Evolutionary conservation across 2,797 vertebrate species (phyloP).

Genomic region (Epinephelus malabaricus): DNA sequence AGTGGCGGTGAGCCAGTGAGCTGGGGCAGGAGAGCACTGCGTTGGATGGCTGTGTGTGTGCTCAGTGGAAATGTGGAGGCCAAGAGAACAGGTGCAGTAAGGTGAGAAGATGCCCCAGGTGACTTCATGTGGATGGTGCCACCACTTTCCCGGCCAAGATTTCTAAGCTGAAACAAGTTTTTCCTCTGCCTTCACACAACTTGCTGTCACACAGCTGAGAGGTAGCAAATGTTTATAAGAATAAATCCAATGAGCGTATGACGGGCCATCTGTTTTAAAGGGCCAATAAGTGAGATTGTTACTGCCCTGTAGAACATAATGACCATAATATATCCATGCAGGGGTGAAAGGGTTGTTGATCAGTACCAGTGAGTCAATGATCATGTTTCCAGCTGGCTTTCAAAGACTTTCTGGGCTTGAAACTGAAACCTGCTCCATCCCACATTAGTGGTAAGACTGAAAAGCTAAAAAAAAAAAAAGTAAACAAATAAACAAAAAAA

Average conservation of each 20-base stretch:
- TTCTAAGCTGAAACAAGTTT: constrained; percentile 59
- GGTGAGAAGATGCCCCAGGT: constrained; percentile 71
- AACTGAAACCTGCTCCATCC: neutral
- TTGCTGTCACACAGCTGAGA: constrained; percentile 59
- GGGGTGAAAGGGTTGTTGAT: constrained; percentile 27
- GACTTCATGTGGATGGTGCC: constrained; percentile 55
- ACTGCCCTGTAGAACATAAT: constrained; percentile 42
- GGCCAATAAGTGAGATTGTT: constrained; percentile 41
- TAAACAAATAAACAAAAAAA: too few species aligned
- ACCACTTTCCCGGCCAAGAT: constrained; percentile 58
- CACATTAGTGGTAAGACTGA: neutral
- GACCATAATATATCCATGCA: constrained; percentile 18
- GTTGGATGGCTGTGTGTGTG: constrained; percentile 25
- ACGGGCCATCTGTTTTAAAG: constrained; percentile 68
- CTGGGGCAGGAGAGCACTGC: constrained; percentile 23
- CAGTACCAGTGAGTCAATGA: constrained; percentile 28
- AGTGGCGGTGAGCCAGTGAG: constrained; percentile 54
- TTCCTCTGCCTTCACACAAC: constrained; percentile 34
- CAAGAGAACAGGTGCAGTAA: constrained; percentile 77
- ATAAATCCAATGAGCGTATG: constrained; percentile 62
- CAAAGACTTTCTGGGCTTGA: constrained; percentile 4
- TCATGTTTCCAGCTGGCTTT: constrained; percentile 35
- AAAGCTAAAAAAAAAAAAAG: neutral
- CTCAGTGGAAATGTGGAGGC: constrained; percentile 62
- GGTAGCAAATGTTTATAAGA: constrained; percentile 59